Evolutionary conservation across 1,140 invertebrate genomes (phyloP).

Genomic region (Pseudomyrmex cubaensis): DNA sequence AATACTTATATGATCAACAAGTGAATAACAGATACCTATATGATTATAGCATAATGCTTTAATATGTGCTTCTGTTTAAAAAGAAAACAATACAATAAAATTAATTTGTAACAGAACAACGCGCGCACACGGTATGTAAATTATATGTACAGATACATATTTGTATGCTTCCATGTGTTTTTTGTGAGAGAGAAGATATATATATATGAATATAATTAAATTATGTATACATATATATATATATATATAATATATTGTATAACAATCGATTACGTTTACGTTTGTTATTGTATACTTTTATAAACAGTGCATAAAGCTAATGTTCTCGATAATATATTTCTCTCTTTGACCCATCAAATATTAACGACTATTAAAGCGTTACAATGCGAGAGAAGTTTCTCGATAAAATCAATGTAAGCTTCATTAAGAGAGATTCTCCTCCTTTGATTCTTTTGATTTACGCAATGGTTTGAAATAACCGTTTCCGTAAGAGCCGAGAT

Average conservation of each 20-base stretch:
- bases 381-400: not conserved
- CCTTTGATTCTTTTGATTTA: conserved; percentile 60
- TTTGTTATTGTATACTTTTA: conserved; percentile 39
- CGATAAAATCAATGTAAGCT: conserved; percentile 5
- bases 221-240: too few relatives aligned
- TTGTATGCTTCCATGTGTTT: not conserved
- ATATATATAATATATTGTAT: conserved; percentile 32
- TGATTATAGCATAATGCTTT: not conserved
- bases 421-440: not conserved
- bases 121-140: not conserved
- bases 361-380: conserved; percentile 20
- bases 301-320: conserved; percentile 24
- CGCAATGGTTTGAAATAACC: conserved; percentile 82
- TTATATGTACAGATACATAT: conserved; percentile 31
- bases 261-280: conserved; percentile 42
- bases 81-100: not conserved
- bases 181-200: not conserved
- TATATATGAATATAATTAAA: conserved; percentile 36
- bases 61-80: not conserved
- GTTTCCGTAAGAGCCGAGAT: conserved; percentile 84
- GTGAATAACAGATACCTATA: not conserved
- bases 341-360: conserved; percentile 12
- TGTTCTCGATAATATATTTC: not conserved
- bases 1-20: conserved; percentile 27
- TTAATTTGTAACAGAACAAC: not conserved